Evolutionary conservation across 2,797 vertebrate species (phyloP).

Genomic region (Microctenopoma steveboyesi): DNA sequence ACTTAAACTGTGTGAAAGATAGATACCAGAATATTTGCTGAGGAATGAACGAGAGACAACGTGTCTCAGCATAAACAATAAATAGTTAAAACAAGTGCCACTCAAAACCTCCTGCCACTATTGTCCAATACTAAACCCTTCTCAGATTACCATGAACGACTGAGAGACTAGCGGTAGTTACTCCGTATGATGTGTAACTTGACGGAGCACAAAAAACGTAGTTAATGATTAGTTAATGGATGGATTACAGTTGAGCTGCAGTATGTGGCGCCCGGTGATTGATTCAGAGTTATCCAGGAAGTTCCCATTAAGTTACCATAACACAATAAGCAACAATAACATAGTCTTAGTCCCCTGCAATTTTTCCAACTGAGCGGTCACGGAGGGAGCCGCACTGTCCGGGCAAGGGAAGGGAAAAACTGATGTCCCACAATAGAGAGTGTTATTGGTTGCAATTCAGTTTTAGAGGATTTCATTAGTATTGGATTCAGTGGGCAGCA

Average conservation of each 20-base stretch:
- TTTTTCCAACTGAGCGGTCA: neutral
- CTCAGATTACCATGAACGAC: too few relatives aligned
- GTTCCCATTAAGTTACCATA: neutral
- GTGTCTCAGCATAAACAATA: too few relatives aligned
- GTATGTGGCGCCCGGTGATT: neutral
- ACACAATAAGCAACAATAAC: neutral
- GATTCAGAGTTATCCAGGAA: neutral
- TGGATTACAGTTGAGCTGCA: too few relatives aligned
- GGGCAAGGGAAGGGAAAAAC: neutral
- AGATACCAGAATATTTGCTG: too few relatives aligned
- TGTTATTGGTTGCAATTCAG: conserved; percentile 25
- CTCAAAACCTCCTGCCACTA: neutral
- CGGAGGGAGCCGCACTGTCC: neutral
- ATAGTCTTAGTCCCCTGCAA: neutral
- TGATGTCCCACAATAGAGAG: conserved; percentile 13
- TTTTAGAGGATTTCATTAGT: conserved; percentile 49
- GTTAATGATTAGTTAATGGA: too few relatives aligned
- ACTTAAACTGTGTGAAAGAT: neutral
- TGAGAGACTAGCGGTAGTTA: too few relatives aligned
- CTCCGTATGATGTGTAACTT: too few relatives aligned
- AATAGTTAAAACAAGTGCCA: too few relatives aligned
- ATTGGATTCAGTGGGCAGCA: conserved; percentile 32
- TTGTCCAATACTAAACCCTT: too few relatives aligned
- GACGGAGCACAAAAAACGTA: too few relatives aligned
- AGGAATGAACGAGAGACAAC: too few relatives aligned